Percentiles rank a stretch among this genome's conserved stretches.
phyloP scores from a whole-genome alignment of 2,113 vertebrate genomes.

The Danio rerio region DNA sequence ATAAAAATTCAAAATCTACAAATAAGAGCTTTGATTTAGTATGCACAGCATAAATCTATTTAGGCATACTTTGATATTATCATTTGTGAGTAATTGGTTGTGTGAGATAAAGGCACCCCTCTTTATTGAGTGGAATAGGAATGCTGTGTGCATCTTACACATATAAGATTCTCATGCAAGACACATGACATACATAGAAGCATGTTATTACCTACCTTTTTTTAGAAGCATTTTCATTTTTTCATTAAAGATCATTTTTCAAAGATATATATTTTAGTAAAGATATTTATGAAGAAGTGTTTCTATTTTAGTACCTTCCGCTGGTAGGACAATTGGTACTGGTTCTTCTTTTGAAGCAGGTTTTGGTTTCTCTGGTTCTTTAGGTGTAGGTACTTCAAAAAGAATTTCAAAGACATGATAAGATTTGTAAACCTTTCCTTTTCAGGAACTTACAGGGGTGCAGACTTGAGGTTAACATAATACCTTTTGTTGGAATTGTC shows the following conservation, averaged over 20 bases:
- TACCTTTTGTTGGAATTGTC: slow-evolving; percentile 64
- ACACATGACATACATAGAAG: slow-evolving; percentile 10
- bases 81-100: neutral
- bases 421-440: slow-evolving; percentile 12
- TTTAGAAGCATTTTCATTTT: neutral
- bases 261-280: neutral
- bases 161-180: neutral
- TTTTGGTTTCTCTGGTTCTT: slow-evolving; percentile 19
- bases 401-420: slow-evolving; percentile 16
- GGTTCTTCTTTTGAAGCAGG: slow-evolving; percentile 31
- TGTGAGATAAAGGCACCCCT: neutral
- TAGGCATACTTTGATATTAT: neutral
- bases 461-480: slow-evolving; percentile 33
- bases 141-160: neutral
- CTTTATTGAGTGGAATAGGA: neutral
- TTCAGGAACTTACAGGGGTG: neutral
- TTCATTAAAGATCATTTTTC: neutral
- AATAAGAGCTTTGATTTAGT: neutral
- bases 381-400: slow-evolving; percentile 38
- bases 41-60: neutral
- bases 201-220: neutral
- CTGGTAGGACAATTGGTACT: slow-evolving; percentile 8
- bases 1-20: neutral
- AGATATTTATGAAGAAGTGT: neutral
- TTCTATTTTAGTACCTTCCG: slow-evolving; percentile 28